phyloP scores from a whole-genome alignment of 2,797 vertebrate species.

The Sciurus carolinensis region DNA sequence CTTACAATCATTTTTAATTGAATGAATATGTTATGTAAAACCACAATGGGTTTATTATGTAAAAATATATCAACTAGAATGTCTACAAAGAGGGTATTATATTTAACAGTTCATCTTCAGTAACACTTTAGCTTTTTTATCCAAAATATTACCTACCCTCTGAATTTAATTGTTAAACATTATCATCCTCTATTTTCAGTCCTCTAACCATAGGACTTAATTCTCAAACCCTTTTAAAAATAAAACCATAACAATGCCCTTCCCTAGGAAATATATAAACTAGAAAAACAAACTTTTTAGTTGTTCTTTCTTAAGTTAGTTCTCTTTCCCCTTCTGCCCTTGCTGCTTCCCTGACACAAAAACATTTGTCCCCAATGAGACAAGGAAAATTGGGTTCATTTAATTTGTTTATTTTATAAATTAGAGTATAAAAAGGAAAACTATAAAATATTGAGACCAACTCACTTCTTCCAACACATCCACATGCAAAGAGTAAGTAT shows the following conservation, averaged over 20 bases:
- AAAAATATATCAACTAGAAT: conserved; percentile 20
- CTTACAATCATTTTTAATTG: conserved; percentile 49
- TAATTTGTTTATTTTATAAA: conserved; percentile 65
- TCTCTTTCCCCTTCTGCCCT: background rate
- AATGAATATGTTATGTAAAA: conserved; percentile 52
- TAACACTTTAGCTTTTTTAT: background rate
- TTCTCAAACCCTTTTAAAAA: conserved; percentile 13
- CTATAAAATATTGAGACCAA: background rate
- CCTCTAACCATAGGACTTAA: background rate
- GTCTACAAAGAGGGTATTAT: conserved; percentile 17
- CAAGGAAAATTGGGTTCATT: background rate
- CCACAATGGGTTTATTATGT: conserved; percentile 20
- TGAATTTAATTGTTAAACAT: conserved; percentile 36
- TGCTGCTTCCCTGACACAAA: background rate
- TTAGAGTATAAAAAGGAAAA: background rate
- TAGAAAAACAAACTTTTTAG: background rate
- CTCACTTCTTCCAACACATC: background rate
- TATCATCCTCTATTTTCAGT: conserved; percentile 54
- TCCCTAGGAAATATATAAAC: background rate
- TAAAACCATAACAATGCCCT: background rate
- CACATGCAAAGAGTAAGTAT: background rate
- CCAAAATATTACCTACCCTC: conserved; percentile 5
- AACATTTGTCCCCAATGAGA: background rate
- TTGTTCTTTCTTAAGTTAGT: background rate
- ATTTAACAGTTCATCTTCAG: background rate